Evolutionary conservation across 2,113 vertebrate species (phyloP).

Genomic region (Lasiurus borealis): DNA sequence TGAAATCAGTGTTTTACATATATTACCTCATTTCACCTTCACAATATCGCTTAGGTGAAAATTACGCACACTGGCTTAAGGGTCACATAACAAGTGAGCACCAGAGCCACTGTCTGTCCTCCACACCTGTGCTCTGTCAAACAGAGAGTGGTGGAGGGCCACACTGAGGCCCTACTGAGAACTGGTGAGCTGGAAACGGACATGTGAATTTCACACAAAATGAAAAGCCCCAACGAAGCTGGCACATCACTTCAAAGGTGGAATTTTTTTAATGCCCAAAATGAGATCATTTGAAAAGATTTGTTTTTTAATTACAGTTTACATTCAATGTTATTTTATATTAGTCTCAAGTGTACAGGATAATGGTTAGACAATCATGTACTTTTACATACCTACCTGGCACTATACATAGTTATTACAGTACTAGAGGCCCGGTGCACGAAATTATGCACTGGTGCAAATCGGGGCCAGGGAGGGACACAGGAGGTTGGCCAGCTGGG

Average conservation of each 20-base stretch:
- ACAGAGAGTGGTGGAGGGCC: not conserved
- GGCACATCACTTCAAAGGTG: not conserved
- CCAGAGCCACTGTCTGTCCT: not conserved
- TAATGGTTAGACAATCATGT: not conserved
- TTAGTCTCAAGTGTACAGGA: not conserved
- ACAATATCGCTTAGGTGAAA: not conserved
- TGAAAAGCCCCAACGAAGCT: no score
- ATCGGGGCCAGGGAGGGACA: no score
- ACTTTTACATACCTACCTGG: not conserved
- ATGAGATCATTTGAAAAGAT: not conserved
- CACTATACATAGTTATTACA: not conserved
- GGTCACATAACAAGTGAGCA: not conserved
- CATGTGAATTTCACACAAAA: not conserved
- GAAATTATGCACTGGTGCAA: no score
- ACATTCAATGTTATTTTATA: not conserved
- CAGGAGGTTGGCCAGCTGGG: no score
- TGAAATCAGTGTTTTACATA: not conserved
- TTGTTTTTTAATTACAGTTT: not conserved
- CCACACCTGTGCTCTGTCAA: not conserved
- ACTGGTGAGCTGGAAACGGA: not conserved
- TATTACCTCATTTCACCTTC: not conserved
- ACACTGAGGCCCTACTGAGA: not conserved
- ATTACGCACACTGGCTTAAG: not conserved
- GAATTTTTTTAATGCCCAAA: not conserved
- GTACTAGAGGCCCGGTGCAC: no score